A percentile compares a stretch with the other conserved stretches of the same genome.
phyloP scores from a whole-genome alignment of 2,113 vertebrate species.

The Patagioenas fasciata region DNA sequence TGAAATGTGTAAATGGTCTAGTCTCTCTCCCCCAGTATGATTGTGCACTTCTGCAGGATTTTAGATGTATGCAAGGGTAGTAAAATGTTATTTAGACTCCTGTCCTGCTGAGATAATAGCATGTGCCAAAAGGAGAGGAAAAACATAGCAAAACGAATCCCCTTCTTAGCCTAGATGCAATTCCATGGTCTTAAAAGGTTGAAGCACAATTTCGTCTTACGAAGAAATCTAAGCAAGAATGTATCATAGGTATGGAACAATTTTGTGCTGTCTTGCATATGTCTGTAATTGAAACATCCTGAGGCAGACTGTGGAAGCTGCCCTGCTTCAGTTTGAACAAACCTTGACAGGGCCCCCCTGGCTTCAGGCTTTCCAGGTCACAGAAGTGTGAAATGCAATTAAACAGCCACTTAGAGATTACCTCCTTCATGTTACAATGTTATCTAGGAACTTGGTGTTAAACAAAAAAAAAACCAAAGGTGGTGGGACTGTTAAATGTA shows the following conservation, averaged over 20 bases:
- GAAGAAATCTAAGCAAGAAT: not conserved
- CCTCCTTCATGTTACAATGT: not conserved
- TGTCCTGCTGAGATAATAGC: not conserved
- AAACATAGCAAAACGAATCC: rapidly evolving
- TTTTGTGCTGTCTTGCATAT: not conserved
- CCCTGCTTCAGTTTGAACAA: not conserved
- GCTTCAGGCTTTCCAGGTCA: not conserved
- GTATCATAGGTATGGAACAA: not conserved
- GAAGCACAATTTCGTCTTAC: not conserved
- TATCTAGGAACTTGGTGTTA: not conserved
- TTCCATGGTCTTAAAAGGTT: not conserved
- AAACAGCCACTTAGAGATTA: slow-evolving; percentile 21
- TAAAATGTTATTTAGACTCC: not conserved
- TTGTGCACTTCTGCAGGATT: not conserved
- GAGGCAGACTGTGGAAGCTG: not conserved
- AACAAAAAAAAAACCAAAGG: not conserved
- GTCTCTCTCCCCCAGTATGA: not conserved
- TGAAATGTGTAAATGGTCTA: not conserved
- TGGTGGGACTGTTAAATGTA: not conserved
- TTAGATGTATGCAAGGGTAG: not conserved
- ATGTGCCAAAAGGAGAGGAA: not conserved
- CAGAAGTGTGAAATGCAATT: slow-evolving; percentile 34
- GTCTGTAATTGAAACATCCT: not conserved
- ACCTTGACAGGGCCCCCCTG: not conserved
- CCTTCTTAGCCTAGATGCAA: not conserved